Base-by-base conservation (phyloP, 2,888 invertebrate species). In the Drosophila leonis region DNA sequence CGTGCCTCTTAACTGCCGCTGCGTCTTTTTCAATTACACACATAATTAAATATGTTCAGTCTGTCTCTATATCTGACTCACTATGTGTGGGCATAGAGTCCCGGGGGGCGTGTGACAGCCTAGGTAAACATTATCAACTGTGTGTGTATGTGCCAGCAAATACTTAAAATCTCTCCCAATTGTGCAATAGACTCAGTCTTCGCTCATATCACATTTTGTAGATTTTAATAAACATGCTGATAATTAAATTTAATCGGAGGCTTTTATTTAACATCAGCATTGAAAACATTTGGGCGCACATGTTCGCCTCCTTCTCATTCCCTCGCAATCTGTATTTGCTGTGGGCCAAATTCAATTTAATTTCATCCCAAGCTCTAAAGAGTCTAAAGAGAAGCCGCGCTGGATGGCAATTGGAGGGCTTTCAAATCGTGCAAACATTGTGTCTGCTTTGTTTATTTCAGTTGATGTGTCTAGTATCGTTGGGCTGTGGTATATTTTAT, bases 11-110 rank as follows among this genome's bases (percentile, higher is more conserved):
- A 83, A 83, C 85, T 88, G 88, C 85, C 78, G 65, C 75, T 86
- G 79, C 76, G 82, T 83, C 88, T 77, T 87, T 85, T 87, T 84
- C 86, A 86, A 86, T 86, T 87, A 86, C 88, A 82, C 75, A 86
- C 86, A 87, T 87, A 89, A 86, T 86, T 89, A 86, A 89, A 89
- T 89, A 87, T 82, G 78, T 80, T 75, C 56, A 63, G 67, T 68
- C 75, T 62, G 49, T 39, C 41, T 59, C 41, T 55, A 59, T 66
- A 35, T 48, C 46, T 57, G 42, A 44, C 52, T 63, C 48, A n/a
- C 44, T 60, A n/a, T 46, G 31, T 29, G 54, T 57, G 59, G 67
- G 72, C 71, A 69, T 83, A 56, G 63, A 54, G 15, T 81, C 78
- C 87, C 87, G 82, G 65, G 60, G 72, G 75, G 73, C 57, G 39